Evolutionary conservation across 2,888 invertebrate species (phyloP).

Genomic region (Priocnemis perturbator): DNA sequence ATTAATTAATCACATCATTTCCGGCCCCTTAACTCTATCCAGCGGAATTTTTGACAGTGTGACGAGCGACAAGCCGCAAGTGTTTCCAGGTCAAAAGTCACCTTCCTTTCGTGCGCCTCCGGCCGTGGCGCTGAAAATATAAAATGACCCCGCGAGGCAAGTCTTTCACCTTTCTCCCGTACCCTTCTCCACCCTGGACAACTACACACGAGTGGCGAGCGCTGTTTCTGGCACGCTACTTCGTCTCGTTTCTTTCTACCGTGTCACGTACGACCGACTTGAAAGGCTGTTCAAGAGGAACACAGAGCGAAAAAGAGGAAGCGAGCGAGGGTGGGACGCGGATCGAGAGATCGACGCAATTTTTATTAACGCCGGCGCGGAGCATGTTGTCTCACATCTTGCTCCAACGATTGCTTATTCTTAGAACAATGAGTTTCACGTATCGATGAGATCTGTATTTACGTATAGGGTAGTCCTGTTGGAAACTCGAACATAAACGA

Average conservation of each 20-base stretch:
- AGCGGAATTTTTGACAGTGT: conserved; percentile 8
- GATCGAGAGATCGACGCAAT: too few species aligned
- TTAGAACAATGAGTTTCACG: too few species aligned
- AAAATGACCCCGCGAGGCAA: conserved; percentile 34
- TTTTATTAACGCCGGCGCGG: too few species aligned
- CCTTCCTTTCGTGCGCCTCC: conserved; percentile 44
- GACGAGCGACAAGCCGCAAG: conserved; percentile 35
- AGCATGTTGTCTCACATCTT: too few species aligned
- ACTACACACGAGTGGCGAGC: conserved; percentile 41
- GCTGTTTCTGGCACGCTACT: conserved; percentile 38
- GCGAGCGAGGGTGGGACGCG: too few species aligned
- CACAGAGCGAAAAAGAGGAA: too few species aligned
- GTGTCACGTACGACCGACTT: conserved; percentile 21
- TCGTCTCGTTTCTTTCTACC: conserved; percentile 40
- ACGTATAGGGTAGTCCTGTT: too few species aligned
- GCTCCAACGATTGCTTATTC: too few species aligned
- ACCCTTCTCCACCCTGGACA: conserved; percentile 27
- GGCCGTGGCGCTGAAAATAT: conserved; percentile 47
- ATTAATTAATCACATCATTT: too few species aligned
- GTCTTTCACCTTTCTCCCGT: conserved; percentile 35
- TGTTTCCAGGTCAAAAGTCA: conserved; percentile 51
- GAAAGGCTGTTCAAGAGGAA: not conserved
- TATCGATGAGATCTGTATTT: too few species aligned
- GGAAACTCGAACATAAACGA: too few species aligned
- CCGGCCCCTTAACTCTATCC: too few species aligned